Evolutionary conservation across 2,113 vertebrate species (phyloP), one percentile per base, ranked within the genome.

Genomic region (Nerophis ophidion): DNA sequence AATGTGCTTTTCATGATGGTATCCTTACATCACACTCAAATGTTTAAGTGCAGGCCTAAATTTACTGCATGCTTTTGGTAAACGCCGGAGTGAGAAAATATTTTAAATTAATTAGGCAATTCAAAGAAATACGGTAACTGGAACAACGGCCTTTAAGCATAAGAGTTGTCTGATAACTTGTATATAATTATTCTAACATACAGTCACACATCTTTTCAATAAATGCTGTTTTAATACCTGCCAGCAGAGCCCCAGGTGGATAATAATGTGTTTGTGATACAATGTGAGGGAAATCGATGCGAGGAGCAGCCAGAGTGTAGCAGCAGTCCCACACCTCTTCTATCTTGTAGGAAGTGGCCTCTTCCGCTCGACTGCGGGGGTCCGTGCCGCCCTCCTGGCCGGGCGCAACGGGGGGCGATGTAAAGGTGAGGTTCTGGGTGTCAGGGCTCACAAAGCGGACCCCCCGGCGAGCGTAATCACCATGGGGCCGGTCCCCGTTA

Each of bases 401-500:
- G 58, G 79, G 74, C 82, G 15, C 79, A 71, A 65, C 79, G 65
- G 79, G 87, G 61, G 82, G 69, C 66, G 71, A 75, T 87, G 83
- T 89, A 86, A 89, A 90, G 88, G 88, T 89, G 87, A 88, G 81
- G 84, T 75, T 72, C 73, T 86, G 62, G 60, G 75, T 81, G 71
- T 87, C 77, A 73, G 69, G 68, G 55, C 69, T 76, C 79, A 87
- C 83, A 89, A 88, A 86, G 71, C 69, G 38, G 80, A 84, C 85
- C 82, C 74, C 87, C 88, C 45, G 77, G 84, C 64, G 83, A 81
- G 84, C 62, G 82, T 87, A 89, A 89, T 89, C 86, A 84, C 83
- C 86, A 88, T 87, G 85, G 86, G 87, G 81, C 86, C 83, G 76
- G 81, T 83, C 80, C 66, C 82, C 82, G 84, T 84, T 82, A 82